These are phyloP conservation scores for Clarias magur DNA, from an alignment of 2,113 vertebrate species.

Conservation along the genomic window DNA sequence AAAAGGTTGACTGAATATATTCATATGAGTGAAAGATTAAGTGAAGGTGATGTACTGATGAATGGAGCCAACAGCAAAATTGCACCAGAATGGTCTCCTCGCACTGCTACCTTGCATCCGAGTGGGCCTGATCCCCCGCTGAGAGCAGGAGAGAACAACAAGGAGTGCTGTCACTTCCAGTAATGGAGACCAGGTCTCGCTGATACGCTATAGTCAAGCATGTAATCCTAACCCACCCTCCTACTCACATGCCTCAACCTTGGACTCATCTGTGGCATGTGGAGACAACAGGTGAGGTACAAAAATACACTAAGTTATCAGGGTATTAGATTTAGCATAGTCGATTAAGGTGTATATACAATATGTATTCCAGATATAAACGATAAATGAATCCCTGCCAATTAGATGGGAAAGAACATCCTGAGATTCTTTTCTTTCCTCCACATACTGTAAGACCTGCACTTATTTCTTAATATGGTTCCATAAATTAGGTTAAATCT, in stretches of 20 bases:
- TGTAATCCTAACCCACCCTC: slow-evolving; percentile 49
- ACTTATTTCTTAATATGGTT: slow-evolving; percentile 37
- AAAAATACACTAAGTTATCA: not conserved
- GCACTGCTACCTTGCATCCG: slow-evolving; percentile 6
- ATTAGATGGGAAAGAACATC: not conserved
- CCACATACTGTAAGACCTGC: not conserved
- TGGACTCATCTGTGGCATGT: not conserved
- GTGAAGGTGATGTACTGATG: slow-evolving; percentile 47
- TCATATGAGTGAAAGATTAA: slow-evolving; percentile 42
- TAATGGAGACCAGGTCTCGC: slow-evolving; percentile 42
- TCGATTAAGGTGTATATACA: not conserved
- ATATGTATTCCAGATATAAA: not conserved
- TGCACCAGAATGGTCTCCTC: slow-evolving; percentile 44
- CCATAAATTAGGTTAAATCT: slow-evolving; percentile 35
- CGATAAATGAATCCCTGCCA: not conserved
- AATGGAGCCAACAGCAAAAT: slow-evolving; percentile 46
- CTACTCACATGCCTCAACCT: not conserved
- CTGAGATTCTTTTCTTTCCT: not conserved
- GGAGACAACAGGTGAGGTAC: not conserved
- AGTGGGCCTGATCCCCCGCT: slow-evolving; percentile 49
- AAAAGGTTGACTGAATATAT: not conserved
- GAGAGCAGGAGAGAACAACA: slow-evolving; percentile 42
- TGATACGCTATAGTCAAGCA: slow-evolving; percentile 36
- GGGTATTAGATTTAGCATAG: not conserved
- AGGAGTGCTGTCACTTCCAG: slow-evolving; percentile 53